These are phyloP conservation scores for Mantis religiosa DNA, from an alignment of 2,888 invertebrate genomes.

Conservation along the genomic window DNA sequence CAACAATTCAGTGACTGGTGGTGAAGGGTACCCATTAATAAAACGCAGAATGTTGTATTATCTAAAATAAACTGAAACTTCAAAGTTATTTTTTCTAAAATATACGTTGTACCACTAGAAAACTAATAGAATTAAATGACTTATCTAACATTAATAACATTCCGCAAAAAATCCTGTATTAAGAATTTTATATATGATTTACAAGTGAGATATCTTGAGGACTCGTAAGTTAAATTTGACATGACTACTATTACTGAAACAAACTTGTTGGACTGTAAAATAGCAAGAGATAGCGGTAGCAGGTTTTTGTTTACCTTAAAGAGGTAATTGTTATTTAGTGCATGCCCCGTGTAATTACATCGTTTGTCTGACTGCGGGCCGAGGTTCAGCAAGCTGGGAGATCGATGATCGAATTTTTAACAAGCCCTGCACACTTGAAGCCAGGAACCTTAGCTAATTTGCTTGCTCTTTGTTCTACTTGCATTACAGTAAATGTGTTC, in stretches of 20 bases:
- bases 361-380: not conserved
- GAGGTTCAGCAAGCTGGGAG: not conserved
- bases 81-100: too few species aligned
- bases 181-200: too few species aligned
- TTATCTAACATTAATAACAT: too few species aligned
- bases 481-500: not conserved
- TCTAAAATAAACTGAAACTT: too few species aligned
- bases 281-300: not conserved
- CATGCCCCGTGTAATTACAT: not conserved
- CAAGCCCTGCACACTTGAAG: not conserved
- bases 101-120: too few species aligned
- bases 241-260: not conserved
- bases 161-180: too few species aligned
- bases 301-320: not conserved
- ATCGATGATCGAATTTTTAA: not conserved
- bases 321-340: conserved; percentile 4
- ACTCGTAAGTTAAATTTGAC: not conserved
- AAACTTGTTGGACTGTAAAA: not conserved
- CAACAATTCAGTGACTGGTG: too few species aligned
- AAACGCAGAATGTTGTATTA: too few species aligned
- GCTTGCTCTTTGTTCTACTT: not conserved
- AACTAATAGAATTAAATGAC: too few species aligned
- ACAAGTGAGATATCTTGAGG: too few species aligned
- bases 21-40: too few species aligned
- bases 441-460: not conserved